Evolutionary conservation across 1,140 invertebrate genomes (phyloP), one percentile per base, ranked within the genome.

Genomic region (Macrobrachium rosenbergii): DNA sequence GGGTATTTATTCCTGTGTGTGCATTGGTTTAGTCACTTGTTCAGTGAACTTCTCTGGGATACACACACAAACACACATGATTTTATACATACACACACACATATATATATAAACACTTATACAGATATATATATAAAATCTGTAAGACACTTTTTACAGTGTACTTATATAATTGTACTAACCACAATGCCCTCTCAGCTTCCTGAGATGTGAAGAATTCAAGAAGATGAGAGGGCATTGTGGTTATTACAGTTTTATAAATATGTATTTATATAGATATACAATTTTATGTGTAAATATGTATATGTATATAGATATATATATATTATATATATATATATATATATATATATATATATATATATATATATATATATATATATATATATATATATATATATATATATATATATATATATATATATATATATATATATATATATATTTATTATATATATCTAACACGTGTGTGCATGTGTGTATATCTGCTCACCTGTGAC

Each of bases 11-110:
- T 37, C n/a, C n/a, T n/a, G n/a, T n/a, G n/a, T n/a, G n/a, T n/a
- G 3, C 28, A 37, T 3, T 37, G 28, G 28, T 1, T 1, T 3
- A 37, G 28, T 37, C 28, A 3, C 28, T 37, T 37, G 28, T 37
- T 37, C 28, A 2, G 28, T 37, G 28, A 37, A 37, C 28, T 37
- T 37, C n/a, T 21, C 28, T 10, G 64, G n/a, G 16, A 75, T 23
- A 75, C 28, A 75, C 72, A 75, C 72, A 75, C 72, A 75, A 19
- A 75, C 77, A 79, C 77, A 79, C 77, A 79, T 58, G 58, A n/a
- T 58, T 58, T 58, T 58, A 79, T 58, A 79, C 52, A 60, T 58
- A 79, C 52, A 60, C 52, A 79, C 52, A 79, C 52, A 69, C 14
- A 69, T 52, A 52, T 52, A 52, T 52, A 52, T 52, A 52, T 52